phyloP scores from a whole-genome alignment of 2,797 vertebrate species.

The Lindbergichthys nudifrons region DNA sequence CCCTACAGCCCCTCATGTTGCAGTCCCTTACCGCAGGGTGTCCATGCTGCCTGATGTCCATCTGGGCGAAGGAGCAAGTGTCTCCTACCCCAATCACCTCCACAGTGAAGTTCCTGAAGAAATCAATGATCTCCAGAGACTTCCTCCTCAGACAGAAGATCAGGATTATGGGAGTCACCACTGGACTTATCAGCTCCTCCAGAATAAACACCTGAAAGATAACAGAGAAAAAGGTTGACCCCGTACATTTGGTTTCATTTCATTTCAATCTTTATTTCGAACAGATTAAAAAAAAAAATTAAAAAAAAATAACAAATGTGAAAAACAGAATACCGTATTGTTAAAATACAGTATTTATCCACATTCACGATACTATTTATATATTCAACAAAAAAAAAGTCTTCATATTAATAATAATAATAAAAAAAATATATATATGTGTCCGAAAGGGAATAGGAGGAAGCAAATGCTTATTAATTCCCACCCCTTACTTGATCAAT shows the following conservation, averaged over 20 bases:
- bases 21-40: slow-evolving; percentile 89
- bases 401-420: too few relatives aligned
- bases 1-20: not conserved
- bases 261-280: too few relatives aligned
- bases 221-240: not conserved
- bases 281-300: too few relatives aligned
- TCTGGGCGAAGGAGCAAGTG: slow-evolving; percentile 99
- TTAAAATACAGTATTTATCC: too few relatives aligned
- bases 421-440: too few relatives aligned
- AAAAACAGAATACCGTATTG: too few relatives aligned
- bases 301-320: too few relatives aligned
- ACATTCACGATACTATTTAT: too few relatives aligned
- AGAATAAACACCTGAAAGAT: slow-evolving; percentile 92
- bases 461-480: too few relatives aligned
- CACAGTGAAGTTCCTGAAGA: slow-evolving; percentile 98
- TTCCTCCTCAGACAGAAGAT: slow-evolving; percentile 95
- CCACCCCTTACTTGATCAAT: too few relatives aligned
- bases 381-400: too few relatives aligned
- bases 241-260: accelerated
- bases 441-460: too few relatives aligned
- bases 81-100: slow-evolving; percentile 97
- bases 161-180: slow-evolving; percentile 96
- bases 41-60: slow-evolving; percentile 97
- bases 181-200: slow-evolving; percentile 95
- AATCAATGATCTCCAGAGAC: slow-evolving; percentile 97